Evolutionary conservation across 2,797 vertebrate species (phyloP).

Genomic region (Channallabes apus): DNA sequence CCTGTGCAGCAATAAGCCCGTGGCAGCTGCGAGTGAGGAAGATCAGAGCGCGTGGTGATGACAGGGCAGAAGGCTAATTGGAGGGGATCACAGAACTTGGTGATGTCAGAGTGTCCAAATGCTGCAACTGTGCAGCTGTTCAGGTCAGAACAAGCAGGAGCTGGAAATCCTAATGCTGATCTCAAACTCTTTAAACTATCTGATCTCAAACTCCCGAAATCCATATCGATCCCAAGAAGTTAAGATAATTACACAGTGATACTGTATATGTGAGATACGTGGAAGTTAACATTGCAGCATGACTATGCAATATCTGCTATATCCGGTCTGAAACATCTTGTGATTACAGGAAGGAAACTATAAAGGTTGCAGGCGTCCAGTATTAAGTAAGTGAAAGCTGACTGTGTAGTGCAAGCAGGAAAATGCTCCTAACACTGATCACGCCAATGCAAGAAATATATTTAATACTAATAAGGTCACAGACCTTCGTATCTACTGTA

Average conservation of each 20-base stretch:
- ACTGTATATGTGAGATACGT: not conserved
- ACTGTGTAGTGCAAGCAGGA: not conserved
- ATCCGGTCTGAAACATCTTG: not conserved
- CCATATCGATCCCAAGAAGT: not conserved
- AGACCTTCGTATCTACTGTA: not conserved
- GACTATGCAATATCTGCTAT: not conserved
- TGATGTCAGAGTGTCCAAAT: conserved; percentile 63
- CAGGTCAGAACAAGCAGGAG: conserved; percentile 46
- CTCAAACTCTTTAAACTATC: not conserved
- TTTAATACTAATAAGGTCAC: not conserved
- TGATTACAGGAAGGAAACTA: not conserved
- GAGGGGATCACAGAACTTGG: conserved; percentile 59
- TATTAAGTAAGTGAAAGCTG: not conserved
- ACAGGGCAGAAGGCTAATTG: conserved; percentile 71
- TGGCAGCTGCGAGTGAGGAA: conserved; percentile 43
- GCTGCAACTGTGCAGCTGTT: conserved; percentile 66
- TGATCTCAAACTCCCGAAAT: not conserved
- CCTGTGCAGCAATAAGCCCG: conserved; percentile 36
- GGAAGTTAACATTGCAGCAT: too few species aligned
- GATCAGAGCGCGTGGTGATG: conserved; percentile 68
- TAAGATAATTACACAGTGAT: not conserved
- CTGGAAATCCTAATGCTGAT: not conserved
- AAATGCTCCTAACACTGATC: not conserved
- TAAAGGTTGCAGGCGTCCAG: not conserved
- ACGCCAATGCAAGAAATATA: not conserved